Evolutionary conservation across 2,113 vertebrate species (phyloP).

Genomic region (Alligator mississippiensis): DNA sequence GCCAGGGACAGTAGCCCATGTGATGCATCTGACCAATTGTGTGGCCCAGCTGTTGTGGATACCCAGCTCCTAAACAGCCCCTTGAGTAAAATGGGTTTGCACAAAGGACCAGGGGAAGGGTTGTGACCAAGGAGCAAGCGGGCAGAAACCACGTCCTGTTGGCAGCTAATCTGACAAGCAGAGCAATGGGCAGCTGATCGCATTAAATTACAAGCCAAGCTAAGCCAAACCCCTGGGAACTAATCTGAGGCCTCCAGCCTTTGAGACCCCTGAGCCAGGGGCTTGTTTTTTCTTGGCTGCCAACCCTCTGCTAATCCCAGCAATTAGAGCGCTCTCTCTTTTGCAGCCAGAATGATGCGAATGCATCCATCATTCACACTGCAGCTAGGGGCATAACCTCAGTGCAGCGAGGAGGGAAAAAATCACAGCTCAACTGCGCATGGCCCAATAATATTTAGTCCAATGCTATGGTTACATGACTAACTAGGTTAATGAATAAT

Average conservation of each 20-base stretch:
- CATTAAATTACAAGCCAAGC: neutral
- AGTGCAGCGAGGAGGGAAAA: neutral
- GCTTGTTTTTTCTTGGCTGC: neutral
- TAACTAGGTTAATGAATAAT: constrained; percentile 48
- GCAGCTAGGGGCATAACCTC: accelerated
- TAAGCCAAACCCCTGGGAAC: neutral
- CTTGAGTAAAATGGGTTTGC: neutral
- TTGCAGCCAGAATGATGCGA: neutral
- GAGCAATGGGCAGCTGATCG: accelerated
- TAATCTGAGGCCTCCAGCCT: neutral
- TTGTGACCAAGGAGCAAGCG: neutral
- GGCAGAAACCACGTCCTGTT: neutral
- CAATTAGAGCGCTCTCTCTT: neutral
- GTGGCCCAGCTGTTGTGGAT: neutral
- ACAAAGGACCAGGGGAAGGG: neutral
- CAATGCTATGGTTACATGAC: neutral
- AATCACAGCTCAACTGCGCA: neutral
- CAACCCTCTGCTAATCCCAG: neutral
- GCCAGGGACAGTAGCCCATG: neutral
- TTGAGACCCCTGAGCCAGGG: neutral
- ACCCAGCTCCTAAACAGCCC: neutral
- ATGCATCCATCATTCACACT: neutral
- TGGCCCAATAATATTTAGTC: neutral
- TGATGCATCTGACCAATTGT: neutral
- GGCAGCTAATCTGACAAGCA: neutral